Base-by-base conservation (phyloP, 1,140 invertebrate species). In the Pachyrhynchus sulphureomaculatus region DNA sequence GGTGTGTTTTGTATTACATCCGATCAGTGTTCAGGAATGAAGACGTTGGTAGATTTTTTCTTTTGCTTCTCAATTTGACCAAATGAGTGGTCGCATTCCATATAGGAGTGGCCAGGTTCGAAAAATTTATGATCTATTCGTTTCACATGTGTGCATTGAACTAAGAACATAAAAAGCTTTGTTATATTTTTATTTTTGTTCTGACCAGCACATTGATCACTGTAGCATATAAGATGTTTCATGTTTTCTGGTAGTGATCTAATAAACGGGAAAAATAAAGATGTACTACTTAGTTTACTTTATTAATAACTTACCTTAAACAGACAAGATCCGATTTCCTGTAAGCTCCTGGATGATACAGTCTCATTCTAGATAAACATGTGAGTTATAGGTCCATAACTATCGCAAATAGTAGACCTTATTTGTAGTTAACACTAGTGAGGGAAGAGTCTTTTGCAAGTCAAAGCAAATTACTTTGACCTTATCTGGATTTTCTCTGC, bases 81-180 rank as follows among this genome's bases (percentile, higher is more conserved):
- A 29, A 55, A 55, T 12, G 37, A 44, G 4, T 24, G 2, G 10
- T 55, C 37, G 13, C 41, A 55, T 2, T 55, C 41, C 37, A 55
- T 55, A 33, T 44, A 55, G 13, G 23, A 44, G 13, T 55, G 37
- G 1, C 53, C 39, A 9, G 53, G 26, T 23, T 55, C 39, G 17
- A 55, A 55, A 32, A 42, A 55, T 44, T 55, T 55, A 18, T 55
- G 53, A 44, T 55, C 10, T 17, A 55, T 55, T 42, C 13, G 29
- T 29, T 26, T 55, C 2, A 55, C 5, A 13, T 1, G n/a, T 37
- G 8, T 44, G 15, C 6, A n/a, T 32, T 44, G 39, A 32, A 44
- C 53, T n/a, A 33, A 18, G 44, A 44, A 44, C 41, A 55, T 44
- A 55, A 42, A 55, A 12, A 55, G 26, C 17, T 55, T 55, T 2